A percentile compares a stretch with the other conserved stretches of the same genome.
phyloP scores from a whole-genome alignment of 2,113 vertebrate genomes.

The Elephantulus edwardii region DNA sequence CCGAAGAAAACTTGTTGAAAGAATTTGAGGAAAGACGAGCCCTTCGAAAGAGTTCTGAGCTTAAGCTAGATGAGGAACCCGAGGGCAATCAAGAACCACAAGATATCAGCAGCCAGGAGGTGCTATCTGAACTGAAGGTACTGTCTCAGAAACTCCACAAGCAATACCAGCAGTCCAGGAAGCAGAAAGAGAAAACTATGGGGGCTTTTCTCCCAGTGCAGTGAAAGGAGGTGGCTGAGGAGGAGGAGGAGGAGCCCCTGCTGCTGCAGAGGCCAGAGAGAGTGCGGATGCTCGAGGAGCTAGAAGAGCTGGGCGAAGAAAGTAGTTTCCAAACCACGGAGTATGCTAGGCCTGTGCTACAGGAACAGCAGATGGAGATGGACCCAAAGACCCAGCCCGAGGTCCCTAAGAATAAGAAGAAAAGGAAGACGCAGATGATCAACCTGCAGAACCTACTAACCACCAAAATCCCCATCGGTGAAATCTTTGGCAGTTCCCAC shows the following conservation, averaged over 20 bases:
- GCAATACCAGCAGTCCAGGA: not conserved
- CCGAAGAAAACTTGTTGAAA: slow-evolving; percentile 87
- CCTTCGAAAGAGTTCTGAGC: slow-evolving; percentile 61
- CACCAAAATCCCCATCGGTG: slow-evolving; percentile 77
- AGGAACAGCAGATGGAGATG: not conserved
- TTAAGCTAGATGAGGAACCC: not conserved
- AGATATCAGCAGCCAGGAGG: slow-evolving; percentile 64
- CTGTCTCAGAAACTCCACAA: slow-evolving; percentile 76
- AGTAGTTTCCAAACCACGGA: slow-evolving; percentile 13
- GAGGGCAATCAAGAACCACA: not conserved
- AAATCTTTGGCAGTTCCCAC: slow-evolving; percentile 73
- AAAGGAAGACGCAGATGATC: slow-evolving; percentile 85
- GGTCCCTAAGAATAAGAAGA: not conserved
- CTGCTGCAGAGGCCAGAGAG: slow-evolving; percentile 82
- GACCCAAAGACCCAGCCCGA: not conserved
- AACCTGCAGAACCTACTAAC: slow-evolving; percentile 87
- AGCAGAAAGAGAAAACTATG: not conserved
- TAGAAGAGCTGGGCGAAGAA: slow-evolving; percentile 84
- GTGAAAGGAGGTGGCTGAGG: no score
- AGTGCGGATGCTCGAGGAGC: slow-evolving; percentile 67
- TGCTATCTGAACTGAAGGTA: slow-evolving; percentile 80
- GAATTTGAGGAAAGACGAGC: slow-evolving; percentile 85
- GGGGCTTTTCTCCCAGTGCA: not conserved
- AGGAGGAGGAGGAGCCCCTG: slow-evolving; percentile 73
- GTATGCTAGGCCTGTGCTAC: not conserved